These are phyloP conservation scores for Galemys pyrenaicus DNA, from an alignment of 2,113 vertebrate species.

Conservation along the genomic window DNA sequence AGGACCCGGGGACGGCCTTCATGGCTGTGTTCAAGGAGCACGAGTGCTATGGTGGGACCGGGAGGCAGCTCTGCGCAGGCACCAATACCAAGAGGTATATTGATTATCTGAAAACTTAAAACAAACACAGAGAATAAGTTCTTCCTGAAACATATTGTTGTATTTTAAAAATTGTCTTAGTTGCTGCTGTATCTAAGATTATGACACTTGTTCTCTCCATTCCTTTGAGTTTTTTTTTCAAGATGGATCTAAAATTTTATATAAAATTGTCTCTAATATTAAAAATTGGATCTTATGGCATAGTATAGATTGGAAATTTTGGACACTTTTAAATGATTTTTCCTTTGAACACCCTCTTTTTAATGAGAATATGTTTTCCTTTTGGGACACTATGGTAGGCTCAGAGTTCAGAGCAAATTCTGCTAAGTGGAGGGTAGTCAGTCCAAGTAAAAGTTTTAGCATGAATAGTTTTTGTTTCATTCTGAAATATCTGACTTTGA, in stretches of 20 bases:
- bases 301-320: background rate
- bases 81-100: background rate
- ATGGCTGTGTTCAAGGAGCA: no score
- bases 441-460: constrained; percentile 21
- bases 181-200: background rate
- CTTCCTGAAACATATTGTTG: background rate
- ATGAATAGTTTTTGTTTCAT: constrained; percentile 27
- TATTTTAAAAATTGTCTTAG: background rate
- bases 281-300: constrained; percentile 17
- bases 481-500: background rate
- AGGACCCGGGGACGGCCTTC: no score
- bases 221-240: background rate
- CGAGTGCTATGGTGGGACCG: no score
- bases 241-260: background rate
- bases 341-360: constrained; percentile 18
- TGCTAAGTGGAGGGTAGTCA: background rate
- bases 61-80: no score
- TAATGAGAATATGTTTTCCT: background rate
- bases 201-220: background rate
- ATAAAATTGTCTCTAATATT: background rate
- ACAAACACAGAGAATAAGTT: background rate
- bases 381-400: background rate
- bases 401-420: constrained; percentile 5
- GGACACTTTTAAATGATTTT: background rate
- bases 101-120: background rate